Conservation (phyloP, 2,797 vertebrate genomes). For the Sebastes itinus region DNA sequence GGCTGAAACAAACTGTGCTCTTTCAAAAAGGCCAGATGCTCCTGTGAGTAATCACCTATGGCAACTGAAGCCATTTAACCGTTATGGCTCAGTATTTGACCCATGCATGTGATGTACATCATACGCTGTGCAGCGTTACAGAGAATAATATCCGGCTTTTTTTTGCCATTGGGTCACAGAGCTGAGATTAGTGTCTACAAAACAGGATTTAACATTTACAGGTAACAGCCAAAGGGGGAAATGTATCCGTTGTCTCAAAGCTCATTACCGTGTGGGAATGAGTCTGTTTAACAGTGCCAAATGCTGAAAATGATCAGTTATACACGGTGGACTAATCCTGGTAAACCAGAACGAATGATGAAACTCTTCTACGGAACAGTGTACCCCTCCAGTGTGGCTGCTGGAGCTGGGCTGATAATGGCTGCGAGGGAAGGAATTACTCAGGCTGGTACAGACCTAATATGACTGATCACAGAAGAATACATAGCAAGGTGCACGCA, state of each 20-base stretch:
- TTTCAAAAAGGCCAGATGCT: conserved; percentile 80
- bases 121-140: neutral
- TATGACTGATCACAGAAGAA: conserved; percentile 4
- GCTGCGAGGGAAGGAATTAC: conserved; percentile 14
- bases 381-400: neutral
- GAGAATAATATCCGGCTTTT: conserved; percentile 13
- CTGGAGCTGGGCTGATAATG: conserved; percentile 18
- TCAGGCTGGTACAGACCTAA: neutral
- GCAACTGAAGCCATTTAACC: conserved; percentile 73
- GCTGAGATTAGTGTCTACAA: neutral
- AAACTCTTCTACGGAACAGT: conserved; percentile 8
- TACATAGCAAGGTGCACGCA: neutral
- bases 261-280: neutral
- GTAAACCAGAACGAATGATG: conserved; percentile 24
- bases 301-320: conserved; percentile 13
- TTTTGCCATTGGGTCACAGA: neutral
- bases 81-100: conserved; percentile 53
- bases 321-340: conserved; percentile 5
- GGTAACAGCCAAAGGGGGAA: neutral
- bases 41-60: conserved; percentile 75
- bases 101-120: conserved; percentile 30
- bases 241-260: neutral
- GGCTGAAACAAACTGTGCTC: conserved; percentile 74
- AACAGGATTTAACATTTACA: conserved; percentile 17
- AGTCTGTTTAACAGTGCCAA: conserved; percentile 1